Evolutionary conservation across 2,113 vertebrate species (phyloP).

Genomic region (Pica pica): DNA sequence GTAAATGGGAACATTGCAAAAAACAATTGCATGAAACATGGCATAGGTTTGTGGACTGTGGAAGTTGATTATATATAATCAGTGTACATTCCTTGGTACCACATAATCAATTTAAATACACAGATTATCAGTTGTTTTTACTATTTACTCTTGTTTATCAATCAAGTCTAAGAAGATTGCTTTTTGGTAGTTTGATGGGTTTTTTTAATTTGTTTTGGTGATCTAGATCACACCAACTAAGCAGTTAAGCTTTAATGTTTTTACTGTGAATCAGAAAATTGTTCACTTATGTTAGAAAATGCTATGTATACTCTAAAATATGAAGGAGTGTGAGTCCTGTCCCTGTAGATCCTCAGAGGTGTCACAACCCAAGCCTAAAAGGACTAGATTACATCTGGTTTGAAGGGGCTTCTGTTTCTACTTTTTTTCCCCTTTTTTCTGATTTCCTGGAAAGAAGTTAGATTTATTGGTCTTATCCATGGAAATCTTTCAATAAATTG

Average conservation of each 20-base stretch:
- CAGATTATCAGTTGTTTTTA: not conserved
- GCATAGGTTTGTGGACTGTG: not conserved
- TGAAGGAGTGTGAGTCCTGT: not conserved
- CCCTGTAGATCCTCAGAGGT: not conserved
- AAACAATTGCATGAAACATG: not conserved
- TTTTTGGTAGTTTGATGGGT: not conserved
- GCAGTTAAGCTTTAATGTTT: not conserved
- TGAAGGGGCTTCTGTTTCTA: not conserved
- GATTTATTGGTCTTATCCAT: not conserved
- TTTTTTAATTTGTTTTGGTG: not conserved
- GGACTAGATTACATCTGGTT: not conserved
- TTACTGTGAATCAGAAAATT: not conserved
- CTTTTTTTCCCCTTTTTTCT: not conserved
- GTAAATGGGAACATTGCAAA: not conserved
- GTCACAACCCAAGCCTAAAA: not conserved
- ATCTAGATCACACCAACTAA: not conserved
- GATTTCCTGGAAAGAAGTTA: not conserved
- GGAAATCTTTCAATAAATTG: not conserved
- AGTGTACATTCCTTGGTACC: not conserved
- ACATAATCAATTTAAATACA: not conserved
- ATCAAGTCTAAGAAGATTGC: not conserved
- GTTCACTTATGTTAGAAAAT: not conserved
- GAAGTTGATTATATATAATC: not conserved
- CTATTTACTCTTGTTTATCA: not conserved
- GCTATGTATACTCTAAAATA: not conserved